These are phyloP conservation scores for Laothoe populi DNA, from an alignment of 2,888 invertebrate genomes.

Conservation along the genomic window DNA sequence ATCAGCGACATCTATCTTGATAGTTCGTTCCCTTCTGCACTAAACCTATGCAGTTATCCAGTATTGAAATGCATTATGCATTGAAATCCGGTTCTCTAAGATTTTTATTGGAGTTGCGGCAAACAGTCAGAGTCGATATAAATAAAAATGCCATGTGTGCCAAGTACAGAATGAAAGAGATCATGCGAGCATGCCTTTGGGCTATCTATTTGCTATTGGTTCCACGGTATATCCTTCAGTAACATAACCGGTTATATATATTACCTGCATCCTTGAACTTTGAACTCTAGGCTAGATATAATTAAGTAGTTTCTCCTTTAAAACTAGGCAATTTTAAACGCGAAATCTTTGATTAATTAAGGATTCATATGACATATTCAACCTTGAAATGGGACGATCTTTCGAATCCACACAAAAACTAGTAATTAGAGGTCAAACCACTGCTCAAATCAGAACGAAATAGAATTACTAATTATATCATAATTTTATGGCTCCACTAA, in stretches of 20 bases:
- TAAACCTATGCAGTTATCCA: too few relatives aligned
- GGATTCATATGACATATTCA: background rate
- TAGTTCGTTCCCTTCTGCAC: too few relatives aligned
- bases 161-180: background rate
- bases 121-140: background rate
- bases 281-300: slow-evolving; percentile 40
- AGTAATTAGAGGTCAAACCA: slow-evolving; percentile 16
- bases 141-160: background rate
- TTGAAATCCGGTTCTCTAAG: too few relatives aligned
- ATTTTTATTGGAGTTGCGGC: background rate
- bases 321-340: background rate
- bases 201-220: slow-evolving; percentile 10
- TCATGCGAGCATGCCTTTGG: slow-evolving; percentile 16
- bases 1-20: too few relatives aligned
- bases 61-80: too few relatives aligned
- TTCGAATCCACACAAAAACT: slow-evolving; percentile 6
- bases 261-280: slow-evolving; percentile 44
- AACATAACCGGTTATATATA: slow-evolving; percentile 37
- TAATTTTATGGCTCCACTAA: too few relatives aligned
- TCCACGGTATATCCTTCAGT: slow-evolving; percentile 27
- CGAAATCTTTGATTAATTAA: background rate
- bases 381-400: slow-evolving; percentile 14
- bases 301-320: slow-evolving; percentile 25
- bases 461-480: background rate
- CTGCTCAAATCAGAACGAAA: too few relatives aligned